Evolutionary conservation across 2,888 invertebrate species (phyloP), one percentile per base, ranked within the genome.

Genomic region (Hydraecia micacea): DNA sequence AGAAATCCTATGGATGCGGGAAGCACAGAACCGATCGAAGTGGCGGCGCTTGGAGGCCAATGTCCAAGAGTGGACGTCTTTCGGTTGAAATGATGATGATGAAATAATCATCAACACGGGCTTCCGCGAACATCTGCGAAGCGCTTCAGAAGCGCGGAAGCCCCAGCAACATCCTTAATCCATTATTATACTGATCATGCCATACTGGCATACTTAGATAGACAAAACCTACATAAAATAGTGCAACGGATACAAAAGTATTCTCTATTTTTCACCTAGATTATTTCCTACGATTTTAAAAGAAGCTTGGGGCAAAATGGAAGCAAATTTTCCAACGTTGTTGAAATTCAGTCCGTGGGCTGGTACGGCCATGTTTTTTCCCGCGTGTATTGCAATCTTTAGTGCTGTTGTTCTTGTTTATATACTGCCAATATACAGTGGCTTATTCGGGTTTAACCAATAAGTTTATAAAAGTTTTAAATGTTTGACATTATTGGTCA

Each of bases 361-460:
- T 58, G 6, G 58, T 73, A 74, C 71, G 25, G 68, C 73, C 60
- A 75, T 73, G 81, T 86, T 78, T 88, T 83, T 81, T 75, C 87
- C 87, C 86, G 25, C n/a, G 86, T 81, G 89, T 81, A 87, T 88
- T 85, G 85, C 86, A 84, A 90, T 89, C 88, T 89, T 87, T 84
- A 89, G 68, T 84, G 77, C 52, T 69, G 79, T 80, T 87, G 73
- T 81, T 86, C 71, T 81, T 75, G 66, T 86, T 83, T 81, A 76
- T 82, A 77, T 65, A 78, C 66, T 69, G 66, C 69, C 75, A 63
- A 79, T 80, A 79, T 68, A 72, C 21, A 49, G 68, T 25, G 70
- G 46, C 32, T 84, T 78, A 78, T 84, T 79, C 66, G 11, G 15
- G 15, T 55, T 58, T 55, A 36, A 32, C 21, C 6, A 15, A n/a